These are phyloP conservation scores for Lipophrys pholis DNA, from an alignment of 2,113 vertebrate genomes.

Conservation along the genomic window DNA sequence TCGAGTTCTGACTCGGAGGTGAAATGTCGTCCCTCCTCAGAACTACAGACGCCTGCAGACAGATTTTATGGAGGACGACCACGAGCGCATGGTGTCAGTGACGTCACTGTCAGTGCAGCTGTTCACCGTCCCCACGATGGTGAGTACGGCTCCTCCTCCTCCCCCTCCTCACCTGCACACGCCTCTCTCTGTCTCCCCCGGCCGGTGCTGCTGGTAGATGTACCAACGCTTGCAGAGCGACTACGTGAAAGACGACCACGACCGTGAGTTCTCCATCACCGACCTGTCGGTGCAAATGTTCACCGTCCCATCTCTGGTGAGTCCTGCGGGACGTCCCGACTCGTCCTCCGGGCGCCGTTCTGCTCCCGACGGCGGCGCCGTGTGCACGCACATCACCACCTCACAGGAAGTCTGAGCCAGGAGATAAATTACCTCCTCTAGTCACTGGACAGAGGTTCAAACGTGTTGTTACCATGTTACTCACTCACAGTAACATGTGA, in stretches of 20 bases:
- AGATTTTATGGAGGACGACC: slow-evolving; percentile 99
- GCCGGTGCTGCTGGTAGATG: slow-evolving; percentile 86
- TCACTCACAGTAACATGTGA: too few species aligned
- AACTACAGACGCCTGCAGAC: slow-evolving; percentile 99
- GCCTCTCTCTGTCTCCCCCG: slow-evolving; percentile 65
- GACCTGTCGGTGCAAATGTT: slow-evolving; percentile 99
- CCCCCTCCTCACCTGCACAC: slow-evolving; percentile 72
- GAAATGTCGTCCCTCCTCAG: slow-evolving; percentile 89
- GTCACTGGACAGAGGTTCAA: too few species aligned
- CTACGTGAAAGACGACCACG: slow-evolving; percentile 98
- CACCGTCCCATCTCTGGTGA: slow-evolving; percentile 98
- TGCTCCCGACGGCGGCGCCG: too few species aligned
- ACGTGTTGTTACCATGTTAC: too few species aligned
- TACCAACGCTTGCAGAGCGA: slow-evolving; percentile 97
- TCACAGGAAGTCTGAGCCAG: too few species aligned
- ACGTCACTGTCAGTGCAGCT: slow-evolving; percentile 98
- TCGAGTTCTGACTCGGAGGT: slow-evolving; percentile 86
- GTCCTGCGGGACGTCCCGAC: slow-evolving; percentile 38
- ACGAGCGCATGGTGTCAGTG: slow-evolving; percentile 98
- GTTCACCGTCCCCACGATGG: slow-evolving; percentile 98
- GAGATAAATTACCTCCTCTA: too few species aligned
- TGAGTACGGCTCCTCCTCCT: slow-evolving; percentile 91
- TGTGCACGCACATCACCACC: too few species aligned
- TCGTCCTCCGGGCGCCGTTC: too few species aligned
- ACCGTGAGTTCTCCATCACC: slow-evolving; percentile 96